Evolutionary conservation across 2,113 vertebrate genomes (phyloP).

Genomic region (Phrynocephalus versicolor): DNA sequence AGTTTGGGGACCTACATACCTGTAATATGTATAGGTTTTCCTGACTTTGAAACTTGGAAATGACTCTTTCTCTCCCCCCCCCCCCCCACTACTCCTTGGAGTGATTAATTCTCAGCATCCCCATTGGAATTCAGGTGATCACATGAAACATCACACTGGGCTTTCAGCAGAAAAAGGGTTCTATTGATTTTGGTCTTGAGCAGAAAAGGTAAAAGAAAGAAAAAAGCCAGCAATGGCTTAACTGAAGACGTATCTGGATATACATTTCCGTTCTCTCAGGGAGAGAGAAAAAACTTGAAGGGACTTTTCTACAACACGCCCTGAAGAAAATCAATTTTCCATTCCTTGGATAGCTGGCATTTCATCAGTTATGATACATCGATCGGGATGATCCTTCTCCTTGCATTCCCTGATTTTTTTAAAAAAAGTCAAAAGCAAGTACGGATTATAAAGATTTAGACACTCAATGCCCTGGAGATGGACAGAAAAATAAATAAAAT

Average conservation of each 20-base stretch:
- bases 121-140: constrained; percentile 31
- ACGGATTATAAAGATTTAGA: not conserved
- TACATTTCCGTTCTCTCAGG: not conserved
- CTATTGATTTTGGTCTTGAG: constrained; percentile 17
- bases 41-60: not conserved
- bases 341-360: constrained; percentile 18
- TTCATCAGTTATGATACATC: constrained; percentile 18
- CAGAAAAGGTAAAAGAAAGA: not conserved
- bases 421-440: not conserved
- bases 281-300: not conserved
- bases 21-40: not conserved
- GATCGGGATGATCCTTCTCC: constrained; percentile 5
- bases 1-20: not conserved
- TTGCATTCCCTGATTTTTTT: not conserved
- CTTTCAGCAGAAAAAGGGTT: constrained; percentile 8
- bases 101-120: constrained; percentile 12
- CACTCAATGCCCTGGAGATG: not conserved
- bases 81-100: too few species aligned
- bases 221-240: not conserved
- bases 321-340: constrained; percentile 13
- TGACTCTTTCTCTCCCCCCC: not conserved
- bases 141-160: not conserved
- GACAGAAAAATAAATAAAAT: too few species aligned
- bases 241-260: not conserved
- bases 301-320: not conserved